phyloP scores from a whole-genome alignment of 2,888 invertebrate genomes.

The Agonopterix heracliana region DNA sequence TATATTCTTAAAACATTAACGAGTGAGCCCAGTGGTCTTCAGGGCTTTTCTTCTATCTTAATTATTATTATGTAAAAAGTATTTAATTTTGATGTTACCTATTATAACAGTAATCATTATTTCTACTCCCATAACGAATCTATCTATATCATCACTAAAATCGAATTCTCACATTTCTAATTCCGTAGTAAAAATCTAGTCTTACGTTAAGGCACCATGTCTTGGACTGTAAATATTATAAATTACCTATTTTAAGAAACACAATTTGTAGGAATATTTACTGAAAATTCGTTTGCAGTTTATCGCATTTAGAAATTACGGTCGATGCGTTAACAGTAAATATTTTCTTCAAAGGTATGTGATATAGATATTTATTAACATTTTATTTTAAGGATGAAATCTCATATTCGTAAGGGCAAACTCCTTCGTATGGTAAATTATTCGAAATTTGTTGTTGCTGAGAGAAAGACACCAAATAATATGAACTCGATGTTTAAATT shows the following conservation, averaged over 20 bases:
- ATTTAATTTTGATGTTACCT: conserved; percentile 43
- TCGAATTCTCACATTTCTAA: conserved; percentile 51
- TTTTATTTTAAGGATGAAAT: conserved; percentile 57
- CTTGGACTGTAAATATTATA: conserved; percentile 60
- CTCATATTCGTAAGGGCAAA: conserved; percentile 48
- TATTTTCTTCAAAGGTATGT: conserved; percentile 60
- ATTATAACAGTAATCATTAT: conserved; percentile 31
- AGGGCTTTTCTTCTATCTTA: conserved; percentile 26
- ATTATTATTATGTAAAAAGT: conserved; percentile 25
- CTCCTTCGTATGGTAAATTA: conserved; percentile 33
- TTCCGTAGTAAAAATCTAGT: conserved; percentile 72
- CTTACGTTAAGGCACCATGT: conserved; percentile 69
- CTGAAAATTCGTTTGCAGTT: conserved; percentile 29
- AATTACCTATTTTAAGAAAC: conserved; percentile 42
- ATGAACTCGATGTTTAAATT: conserved; percentile 56
- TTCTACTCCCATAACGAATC: conserved; percentile 25
- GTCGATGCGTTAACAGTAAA: conserved; percentile 44
- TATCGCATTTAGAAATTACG: conserved; percentile 22
- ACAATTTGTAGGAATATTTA: conserved; percentile 57
- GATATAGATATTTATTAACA: conserved; percentile 63
- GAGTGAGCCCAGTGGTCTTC: conserved; percentile 24
- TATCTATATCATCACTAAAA: conserved; percentile 38
- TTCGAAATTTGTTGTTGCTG: conserved; percentile 30
- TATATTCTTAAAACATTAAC: conserved; percentile 22
- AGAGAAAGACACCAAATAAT: conserved; percentile 49